Conservation (phyloP, 1,140 invertebrate genomes). For the Heliothis subflexa region DNA sequence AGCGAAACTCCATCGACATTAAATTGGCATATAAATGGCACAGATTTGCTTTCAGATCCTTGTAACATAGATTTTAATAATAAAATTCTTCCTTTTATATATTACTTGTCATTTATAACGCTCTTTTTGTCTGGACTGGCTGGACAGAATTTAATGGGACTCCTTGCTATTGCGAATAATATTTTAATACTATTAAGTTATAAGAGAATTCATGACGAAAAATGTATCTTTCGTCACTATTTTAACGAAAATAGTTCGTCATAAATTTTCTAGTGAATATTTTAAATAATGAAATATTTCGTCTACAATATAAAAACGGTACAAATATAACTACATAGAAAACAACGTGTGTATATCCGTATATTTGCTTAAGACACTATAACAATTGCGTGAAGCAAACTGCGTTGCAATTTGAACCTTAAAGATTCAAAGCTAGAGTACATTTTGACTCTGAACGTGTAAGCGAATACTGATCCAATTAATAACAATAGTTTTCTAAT, state of each 20-base stretch:
- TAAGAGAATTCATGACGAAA: not conserved
- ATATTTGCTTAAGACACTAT: constrained; percentile 37
- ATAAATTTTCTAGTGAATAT: not conserved
- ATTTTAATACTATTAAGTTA: not conserved
- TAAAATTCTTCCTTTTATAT: not conserved
- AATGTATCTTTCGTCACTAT: no score
- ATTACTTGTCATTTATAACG: not conserved
- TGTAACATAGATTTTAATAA: not conserved
- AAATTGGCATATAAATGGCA: constrained; percentile 29
- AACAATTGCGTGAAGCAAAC: constrained; percentile 34
- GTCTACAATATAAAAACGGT: constrained; percentile 27
- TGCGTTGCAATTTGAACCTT: constrained; percentile 34
- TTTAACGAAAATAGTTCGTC: not conserved
- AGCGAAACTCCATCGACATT: constrained; percentile 10
- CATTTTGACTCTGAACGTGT: constrained; percentile 8
- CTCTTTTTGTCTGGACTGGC: not conserved
- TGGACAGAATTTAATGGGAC: constrained; percentile 27
- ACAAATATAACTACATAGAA: constrained; percentile 42
- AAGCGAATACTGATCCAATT: constrained; percentile 37
- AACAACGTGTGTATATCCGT: constrained; percentile 41
- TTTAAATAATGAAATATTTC: constrained; percentile 15
- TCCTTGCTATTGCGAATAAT: constrained; percentile 3
- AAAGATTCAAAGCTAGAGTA: constrained; percentile 31
- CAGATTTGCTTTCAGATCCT: constrained; percentile 8
- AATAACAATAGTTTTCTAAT: constrained; percentile 16